Evolutionary conservation across 2,113 vertebrate species (phyloP).

Genomic region (Eudorcas thomsonii): DNA sequence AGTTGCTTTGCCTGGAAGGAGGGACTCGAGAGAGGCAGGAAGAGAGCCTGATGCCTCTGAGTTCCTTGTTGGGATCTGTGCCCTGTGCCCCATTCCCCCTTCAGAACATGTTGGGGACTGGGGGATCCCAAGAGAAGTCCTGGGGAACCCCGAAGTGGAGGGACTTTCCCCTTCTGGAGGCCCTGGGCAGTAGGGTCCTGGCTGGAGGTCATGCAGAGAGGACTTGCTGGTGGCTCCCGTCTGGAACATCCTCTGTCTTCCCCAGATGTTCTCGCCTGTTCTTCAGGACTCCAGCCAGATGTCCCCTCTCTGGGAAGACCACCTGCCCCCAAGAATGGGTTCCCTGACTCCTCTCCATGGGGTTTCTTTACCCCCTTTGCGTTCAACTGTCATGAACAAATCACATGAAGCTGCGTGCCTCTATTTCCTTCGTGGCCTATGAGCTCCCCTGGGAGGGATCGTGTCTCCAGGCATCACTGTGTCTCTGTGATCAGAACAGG

Average conservation of each 20-base stretch:
- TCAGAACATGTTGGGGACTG: accelerated
- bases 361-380: not conserved
- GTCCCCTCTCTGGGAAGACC: accelerated
- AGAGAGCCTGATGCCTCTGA: accelerated
- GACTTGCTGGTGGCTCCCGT: not conserved
- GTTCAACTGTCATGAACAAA: accelerated
- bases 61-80: not conserved
- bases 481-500: not conserved
- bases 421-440: not conserved
- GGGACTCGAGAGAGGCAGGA: not conserved
- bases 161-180: not conserved
- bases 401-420: accelerated
- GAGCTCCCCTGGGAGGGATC: not conserved
- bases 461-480: accelerated
- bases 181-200: not conserved
- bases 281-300: no score
- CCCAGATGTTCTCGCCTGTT: not conserved
- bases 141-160: not conserved
- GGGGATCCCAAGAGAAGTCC: not conserved
- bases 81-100: accelerated
- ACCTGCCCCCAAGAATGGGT: accelerated
- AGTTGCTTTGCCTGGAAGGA: not conserved
- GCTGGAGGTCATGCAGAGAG: not conserved
- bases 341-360: not conserved
- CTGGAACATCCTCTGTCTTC: not conserved